Conservation (phyloP, 2,888 invertebrate species). For the Limnephilus rhombicus region DNA sequence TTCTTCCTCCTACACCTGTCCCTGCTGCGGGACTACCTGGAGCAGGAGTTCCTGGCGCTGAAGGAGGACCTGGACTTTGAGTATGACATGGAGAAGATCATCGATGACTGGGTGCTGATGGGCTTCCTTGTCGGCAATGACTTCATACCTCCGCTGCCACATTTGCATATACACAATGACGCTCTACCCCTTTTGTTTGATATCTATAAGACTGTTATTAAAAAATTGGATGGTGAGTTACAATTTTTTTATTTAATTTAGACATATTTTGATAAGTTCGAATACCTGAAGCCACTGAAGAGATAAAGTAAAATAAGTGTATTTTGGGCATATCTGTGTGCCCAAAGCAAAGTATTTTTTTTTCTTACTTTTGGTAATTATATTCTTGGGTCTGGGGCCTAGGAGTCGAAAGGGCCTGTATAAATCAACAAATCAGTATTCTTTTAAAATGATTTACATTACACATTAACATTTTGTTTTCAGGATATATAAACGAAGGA, state of each 20-base stretch:
- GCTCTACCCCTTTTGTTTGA: constrained; percentile 92
- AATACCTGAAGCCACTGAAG: not conserved
- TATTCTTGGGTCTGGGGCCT: too few species aligned
- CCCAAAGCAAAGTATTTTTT: too few species aligned
- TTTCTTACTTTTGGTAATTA: too few species aligned
- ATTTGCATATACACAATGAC: constrained; percentile 94
- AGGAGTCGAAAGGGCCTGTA: too few species aligned
- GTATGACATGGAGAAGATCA: constrained; percentile 92
- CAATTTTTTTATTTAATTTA: constrained; percentile 6
- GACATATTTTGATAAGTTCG: not conserved
- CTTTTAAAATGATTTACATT: not conserved
- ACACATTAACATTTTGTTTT: constrained; percentile 63
- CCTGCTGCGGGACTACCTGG: constrained; percentile 93
- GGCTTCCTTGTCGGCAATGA: constrained; percentile 98
- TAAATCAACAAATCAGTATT: not conserved
- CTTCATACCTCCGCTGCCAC: constrained; percentile 97
- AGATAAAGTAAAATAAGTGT: too few species aligned
- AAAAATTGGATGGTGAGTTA: constrained; percentile 87
- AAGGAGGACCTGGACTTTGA: constrained; percentile 83
- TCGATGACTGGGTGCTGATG: constrained; percentile 99
- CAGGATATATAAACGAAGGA: constrained; percentile 95
- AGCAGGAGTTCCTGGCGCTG: constrained; percentile 90
- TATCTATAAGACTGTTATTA: constrained; percentile 92
- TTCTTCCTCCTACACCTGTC: constrained; percentile 96
- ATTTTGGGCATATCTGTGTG: not conserved